phyloP scores from a whole-genome alignment of 2,888 invertebrate species.

The Ochropacha duplaris region DNA sequence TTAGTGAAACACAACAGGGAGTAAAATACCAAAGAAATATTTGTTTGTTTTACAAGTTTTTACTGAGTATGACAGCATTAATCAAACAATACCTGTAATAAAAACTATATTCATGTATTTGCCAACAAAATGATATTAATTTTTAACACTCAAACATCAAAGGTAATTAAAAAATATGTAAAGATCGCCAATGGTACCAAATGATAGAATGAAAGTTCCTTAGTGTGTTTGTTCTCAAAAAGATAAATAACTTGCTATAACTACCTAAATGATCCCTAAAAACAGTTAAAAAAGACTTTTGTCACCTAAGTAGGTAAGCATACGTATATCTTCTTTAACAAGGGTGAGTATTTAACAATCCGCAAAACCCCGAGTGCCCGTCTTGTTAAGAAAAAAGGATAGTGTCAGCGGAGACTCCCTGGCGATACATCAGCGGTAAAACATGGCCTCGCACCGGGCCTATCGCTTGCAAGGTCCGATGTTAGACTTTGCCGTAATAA shows the following conservation, averaged over 20 bases:
- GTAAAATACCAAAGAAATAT: neutral
- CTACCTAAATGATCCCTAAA: too few species aligned
- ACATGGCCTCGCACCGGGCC: constrained; percentile 34
- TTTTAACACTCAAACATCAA: too few species aligned
- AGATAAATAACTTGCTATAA: too few species aligned
- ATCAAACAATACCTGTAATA: too few species aligned
- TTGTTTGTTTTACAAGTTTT: neutral
- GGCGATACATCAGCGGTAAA: constrained; percentile 55
- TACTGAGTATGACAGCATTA: neutral
- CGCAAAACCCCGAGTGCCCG: constrained; percentile 39
- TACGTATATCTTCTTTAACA: constrained; percentile 24
- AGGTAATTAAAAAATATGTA: too few species aligned
- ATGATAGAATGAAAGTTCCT: too few species aligned
- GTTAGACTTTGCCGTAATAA: constrained; percentile 6
- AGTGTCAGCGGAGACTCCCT: constrained; percentile 22
- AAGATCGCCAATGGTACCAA: too few species aligned
- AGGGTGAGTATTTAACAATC: constrained; percentile 63
- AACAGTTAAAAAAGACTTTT: too few species aligned
- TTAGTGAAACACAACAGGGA: neutral
- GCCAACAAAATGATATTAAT: too few species aligned
- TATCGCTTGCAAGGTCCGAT: constrained; percentile 12
- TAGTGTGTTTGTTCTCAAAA: too few species aligned
- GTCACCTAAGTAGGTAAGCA: neutral
- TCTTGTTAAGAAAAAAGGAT: constrained; percentile 57
- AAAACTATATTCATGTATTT: too few species aligned